Evolutionary conservation across 2,888 invertebrate species (phyloP).

Genomic region (Acrobasis repandana): DNA sequence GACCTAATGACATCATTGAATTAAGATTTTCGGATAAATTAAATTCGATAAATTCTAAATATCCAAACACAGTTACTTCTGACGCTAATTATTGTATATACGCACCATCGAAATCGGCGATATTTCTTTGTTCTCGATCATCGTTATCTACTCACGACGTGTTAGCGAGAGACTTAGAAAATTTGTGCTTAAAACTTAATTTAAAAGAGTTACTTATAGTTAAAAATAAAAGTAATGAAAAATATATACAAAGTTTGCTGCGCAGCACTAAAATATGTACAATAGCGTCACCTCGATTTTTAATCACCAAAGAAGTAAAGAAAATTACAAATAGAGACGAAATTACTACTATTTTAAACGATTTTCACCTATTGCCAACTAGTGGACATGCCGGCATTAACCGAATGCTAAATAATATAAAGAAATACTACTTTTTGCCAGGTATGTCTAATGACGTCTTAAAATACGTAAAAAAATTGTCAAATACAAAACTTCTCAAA

Average conservation of each 20-base stretch:
- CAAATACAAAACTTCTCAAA: conserved; percentile 28
- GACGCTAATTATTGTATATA: neutral
- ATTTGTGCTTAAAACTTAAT: neutral
- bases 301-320: neutral
- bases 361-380: conserved; percentile 28
- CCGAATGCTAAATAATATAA: conserved; percentile 28
- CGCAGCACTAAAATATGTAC: too few relatives aligned
- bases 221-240: neutral
- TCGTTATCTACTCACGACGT: neutral
- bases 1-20: too few relatives aligned
- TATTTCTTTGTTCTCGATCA: neutral
- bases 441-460: conserved; percentile 26
- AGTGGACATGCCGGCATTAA: conserved; percentile 28
- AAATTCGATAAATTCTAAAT: too few relatives aligned
- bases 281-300: neutral
- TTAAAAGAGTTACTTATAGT: neutral
- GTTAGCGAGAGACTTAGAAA: neutral
- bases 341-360: conserved; percentile 24
- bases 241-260: neutral
- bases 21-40: too few relatives aligned
- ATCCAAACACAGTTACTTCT: neutral
- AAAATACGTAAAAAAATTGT: conserved; percentile 28
- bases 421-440: conserved; percentile 29
- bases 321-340: neutral
- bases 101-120: neutral